Conservation (phyloP, 2,797 vertebrate genomes). For the Enteromius trimaculatus region DNA sequence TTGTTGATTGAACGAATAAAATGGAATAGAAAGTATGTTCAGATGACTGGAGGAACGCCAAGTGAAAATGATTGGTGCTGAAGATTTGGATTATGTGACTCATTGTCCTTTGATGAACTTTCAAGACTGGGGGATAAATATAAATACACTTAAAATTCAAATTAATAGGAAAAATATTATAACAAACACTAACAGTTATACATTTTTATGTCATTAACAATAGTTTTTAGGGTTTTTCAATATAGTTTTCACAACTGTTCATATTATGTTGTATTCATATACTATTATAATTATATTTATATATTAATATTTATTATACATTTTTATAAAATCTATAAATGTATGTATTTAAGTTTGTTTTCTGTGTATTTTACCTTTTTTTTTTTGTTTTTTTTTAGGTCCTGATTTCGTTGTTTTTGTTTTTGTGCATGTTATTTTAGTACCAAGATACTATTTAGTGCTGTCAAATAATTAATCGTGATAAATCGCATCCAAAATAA, state of each 20-base stretch:
- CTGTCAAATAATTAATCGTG: no score
- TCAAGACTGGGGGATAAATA: background rate
- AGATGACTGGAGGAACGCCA: slow-evolving; percentile 4
- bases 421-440: background rate
- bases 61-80: background rate
- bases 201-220: background rate
- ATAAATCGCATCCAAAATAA: no score
- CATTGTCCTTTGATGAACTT: background rate
- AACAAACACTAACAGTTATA: background rate
- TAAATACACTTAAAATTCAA: background rate
- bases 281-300: background rate
- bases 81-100: slow-evolving; percentile 15
- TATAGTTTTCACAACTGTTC: background rate
- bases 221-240: background rate
- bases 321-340: background rate
- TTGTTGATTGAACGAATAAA: slow-evolving; percentile 24
- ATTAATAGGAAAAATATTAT: background rate
- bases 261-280: background rate
- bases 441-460: background rate
- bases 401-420: background rate
- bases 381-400: background rate
- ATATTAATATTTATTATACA: background rate
- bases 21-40: slow-evolving; percentile 14
- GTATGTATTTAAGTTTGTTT: background rate
- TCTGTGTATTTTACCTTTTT: background rate